Percentiles rank a stretch among this genome's conserved stretches.
Conservation (phyloP, 2,888 invertebrate genomes). For the Eristalis arbustorum region DNA sequence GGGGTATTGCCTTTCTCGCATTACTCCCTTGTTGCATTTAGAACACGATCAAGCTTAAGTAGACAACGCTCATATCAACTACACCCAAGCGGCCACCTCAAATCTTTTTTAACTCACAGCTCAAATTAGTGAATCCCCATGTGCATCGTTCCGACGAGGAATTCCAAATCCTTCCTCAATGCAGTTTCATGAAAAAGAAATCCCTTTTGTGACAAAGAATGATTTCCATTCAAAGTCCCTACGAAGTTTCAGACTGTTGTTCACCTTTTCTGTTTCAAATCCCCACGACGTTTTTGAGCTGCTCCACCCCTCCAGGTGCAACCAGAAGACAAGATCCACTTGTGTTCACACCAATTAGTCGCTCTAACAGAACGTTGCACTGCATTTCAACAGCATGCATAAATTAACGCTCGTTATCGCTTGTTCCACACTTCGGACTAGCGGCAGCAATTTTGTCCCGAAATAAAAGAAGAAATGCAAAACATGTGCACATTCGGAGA, state of each 20-base stretch:
- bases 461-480: background rate
- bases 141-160: too few species aligned
- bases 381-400: conserved; percentile 47
- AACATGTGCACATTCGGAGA: background rate
- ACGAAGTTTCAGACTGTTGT: background rate
- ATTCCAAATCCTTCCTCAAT: background rate
- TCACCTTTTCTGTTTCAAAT: background rate
- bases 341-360: conserved; percentile 31
- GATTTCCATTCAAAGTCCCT: background rate
- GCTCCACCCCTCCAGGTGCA: background rate
- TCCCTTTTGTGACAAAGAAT: background rate
- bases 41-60: too few species aligned
- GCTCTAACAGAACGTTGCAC: background rate
- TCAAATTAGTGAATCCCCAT: too few species aligned
- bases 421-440: background rate
- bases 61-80: too few species aligned
- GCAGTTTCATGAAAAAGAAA: background rate
- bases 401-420: conserved; percentile 55
- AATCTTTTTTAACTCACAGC: too few species aligned
- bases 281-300: background rate
- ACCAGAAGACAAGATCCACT: background rate
- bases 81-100: too few species aligned
- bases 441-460: conserved; percentile 1
- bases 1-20: too few species aligned
- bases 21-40: too few species aligned